Conservation (phyloP, 2,113 vertebrate species). For the Octodon degus region DNA sequence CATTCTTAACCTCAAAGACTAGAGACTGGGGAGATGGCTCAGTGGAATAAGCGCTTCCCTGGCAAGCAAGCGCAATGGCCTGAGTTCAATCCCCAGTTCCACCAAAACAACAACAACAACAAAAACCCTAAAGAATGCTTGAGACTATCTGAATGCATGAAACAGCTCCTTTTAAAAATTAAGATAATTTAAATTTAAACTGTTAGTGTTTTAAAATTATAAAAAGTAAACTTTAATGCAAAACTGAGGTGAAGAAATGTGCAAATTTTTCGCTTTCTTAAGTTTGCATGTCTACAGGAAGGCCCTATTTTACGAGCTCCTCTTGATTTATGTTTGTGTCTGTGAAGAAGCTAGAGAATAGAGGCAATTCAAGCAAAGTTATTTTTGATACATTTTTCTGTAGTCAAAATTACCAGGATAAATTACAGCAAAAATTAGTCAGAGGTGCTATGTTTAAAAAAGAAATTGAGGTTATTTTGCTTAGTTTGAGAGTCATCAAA, state of each 20-base stretch:
- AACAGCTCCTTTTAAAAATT: background rate
- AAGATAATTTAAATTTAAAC: background rate
- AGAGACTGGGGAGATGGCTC: too few species aligned
- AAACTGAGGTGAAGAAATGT: background rate
- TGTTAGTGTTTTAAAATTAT: background rate
- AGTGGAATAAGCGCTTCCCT: too few species aligned
- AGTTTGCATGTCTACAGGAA: background rate
- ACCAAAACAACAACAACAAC: too few species aligned
- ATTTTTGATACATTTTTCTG: constrained; percentile 62
- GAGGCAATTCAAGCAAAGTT: constrained; percentile 27
- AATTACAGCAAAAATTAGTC: constrained; percentile 69
- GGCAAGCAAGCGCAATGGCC: too few species aligned
- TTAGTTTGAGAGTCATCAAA: constrained; percentile 65
- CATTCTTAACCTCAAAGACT: background rate
- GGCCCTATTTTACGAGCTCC: background rate
- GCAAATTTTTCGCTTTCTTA: background rate
- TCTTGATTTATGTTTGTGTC: background rate
- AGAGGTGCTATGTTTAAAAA: constrained; percentile 64
- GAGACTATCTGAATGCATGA: background rate
- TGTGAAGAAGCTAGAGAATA: background rate
- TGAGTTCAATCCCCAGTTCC: too few species aligned
- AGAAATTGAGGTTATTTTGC: constrained; percentile 63
- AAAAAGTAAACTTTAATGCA: background rate
- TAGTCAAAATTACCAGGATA: constrained; percentile 61
- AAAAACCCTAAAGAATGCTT: background rate